Percentiles rank a stretch among this genome's conserved stretches.
These are phyloP conservation scores for Saturnia pavonia DNA, from an alignment of 2,888 invertebrate genomes.

Conservation along the genomic window DNA sequence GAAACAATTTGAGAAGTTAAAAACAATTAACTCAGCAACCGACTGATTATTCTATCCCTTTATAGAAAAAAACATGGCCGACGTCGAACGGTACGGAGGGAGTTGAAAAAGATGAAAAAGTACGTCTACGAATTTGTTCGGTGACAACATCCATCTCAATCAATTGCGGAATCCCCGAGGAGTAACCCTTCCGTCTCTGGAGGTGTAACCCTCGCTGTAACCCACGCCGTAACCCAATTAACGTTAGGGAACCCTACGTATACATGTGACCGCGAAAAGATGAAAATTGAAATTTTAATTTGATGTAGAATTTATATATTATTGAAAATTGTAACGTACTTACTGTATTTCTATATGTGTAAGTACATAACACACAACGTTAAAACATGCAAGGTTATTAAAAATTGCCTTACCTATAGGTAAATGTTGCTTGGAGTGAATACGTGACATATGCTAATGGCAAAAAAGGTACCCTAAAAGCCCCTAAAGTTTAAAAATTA, in stretches of 20 bases:
- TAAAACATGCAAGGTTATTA: too few relatives aligned
- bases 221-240: slow-evolving; percentile 78
- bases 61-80: slow-evolving; percentile 41
- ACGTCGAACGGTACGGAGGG: slow-evolving; percentile 29
- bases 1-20: slow-evolving; percentile 68
- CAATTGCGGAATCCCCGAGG: slow-evolving; percentile 73
- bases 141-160: slow-evolving; percentile 80
- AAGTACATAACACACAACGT: too few relatives aligned
- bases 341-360: background rate
- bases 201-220: slow-evolving; percentile 65
- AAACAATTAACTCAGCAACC: slow-evolving; percentile 61
- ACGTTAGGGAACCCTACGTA: slow-evolving; percentile 56
- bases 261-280: slow-evolving; percentile 66
- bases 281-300: slow-evolving; percentile 76
- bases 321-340: background rate
- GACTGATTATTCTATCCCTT: slow-evolving; percentile 55
- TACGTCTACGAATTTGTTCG: slow-evolving; percentile 66
- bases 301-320: slow-evolving; percentile 38
- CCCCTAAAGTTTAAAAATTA: too few relatives aligned
- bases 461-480: too few relatives aligned
- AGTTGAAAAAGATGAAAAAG: slow-evolving; percentile 58
- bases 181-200: slow-evolving; percentile 73
- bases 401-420: too few relatives aligned
- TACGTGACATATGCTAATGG: too few relatives aligned
- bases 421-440: too few relatives aligned